Evolutionary conservation across 2,797 vertebrate species (phyloP).

Genomic region (Atherinosoma microstoma): DNA sequence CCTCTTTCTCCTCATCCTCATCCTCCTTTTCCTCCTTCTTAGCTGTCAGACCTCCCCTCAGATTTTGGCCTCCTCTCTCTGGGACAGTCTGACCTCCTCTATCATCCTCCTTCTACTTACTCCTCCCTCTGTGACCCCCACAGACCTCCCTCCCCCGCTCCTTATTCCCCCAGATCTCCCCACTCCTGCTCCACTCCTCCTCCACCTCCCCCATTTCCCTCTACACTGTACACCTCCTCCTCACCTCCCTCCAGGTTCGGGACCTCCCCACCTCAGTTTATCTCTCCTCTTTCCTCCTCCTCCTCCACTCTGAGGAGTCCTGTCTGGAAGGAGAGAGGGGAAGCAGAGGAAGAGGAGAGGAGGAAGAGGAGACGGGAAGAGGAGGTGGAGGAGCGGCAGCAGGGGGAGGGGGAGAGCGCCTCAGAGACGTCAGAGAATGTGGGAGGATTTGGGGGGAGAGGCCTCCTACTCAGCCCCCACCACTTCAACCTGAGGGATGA

Average conservation of each 20-base stretch:
- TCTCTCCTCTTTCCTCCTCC: background rate
- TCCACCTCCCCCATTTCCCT: constrained; percentile 8
- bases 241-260: constrained; percentile 14
- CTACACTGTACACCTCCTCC: constrained; percentile 13
- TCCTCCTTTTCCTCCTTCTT: background rate
- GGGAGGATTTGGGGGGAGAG: background rate
- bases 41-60: constrained; percentile 49
- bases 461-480: constrained; percentile 60
- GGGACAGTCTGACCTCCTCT: constrained; percentile 34
- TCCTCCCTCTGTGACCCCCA: constrained; percentile 31
- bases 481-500: constrained; percentile 12
- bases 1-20: background rate
- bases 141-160: constrained; percentile 26
- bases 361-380: constrained; percentile 27
- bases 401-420: constrained; percentile 76
- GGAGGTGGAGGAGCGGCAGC: constrained; percentile 63
- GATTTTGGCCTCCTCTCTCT: constrained; percentile 51
- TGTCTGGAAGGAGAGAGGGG: constrained; percentile 48
- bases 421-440: constrained; percentile 71
- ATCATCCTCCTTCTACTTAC: constrained; percentile 25
- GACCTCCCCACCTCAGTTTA: background rate
- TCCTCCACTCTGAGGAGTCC: constrained; percentile 34
- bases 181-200: constrained; percentile 22
- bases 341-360: constrained; percentile 14
- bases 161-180: constrained; percentile 6